Evolutionary conservation across 2,888 invertebrate genomes (phyloP), one percentile per base, ranked within the genome.

Genomic region (Drosophila lacicola): DNA sequence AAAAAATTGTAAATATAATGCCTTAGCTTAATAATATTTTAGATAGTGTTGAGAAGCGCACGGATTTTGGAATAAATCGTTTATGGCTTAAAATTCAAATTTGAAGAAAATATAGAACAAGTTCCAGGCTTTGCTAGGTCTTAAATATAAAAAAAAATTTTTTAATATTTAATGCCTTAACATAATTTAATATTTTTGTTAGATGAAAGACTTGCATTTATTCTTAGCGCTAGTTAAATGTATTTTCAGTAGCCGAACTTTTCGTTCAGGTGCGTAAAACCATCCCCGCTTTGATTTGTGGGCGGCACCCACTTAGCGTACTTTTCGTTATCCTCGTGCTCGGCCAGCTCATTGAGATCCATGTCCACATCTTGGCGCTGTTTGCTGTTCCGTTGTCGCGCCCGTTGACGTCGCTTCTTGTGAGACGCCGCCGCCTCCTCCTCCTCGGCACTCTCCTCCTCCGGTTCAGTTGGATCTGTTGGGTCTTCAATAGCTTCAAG

Each of bases 231-330:
- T 58, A 55, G n/a, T 25, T n/a, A 17, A 50, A 55, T 53, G 14
- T 8, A 8, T 4, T 94, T 6, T 94, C 92, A 97, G 91, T 97
- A 97, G 17, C 96, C 96, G 90, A 94, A 95, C 92, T 96, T 96
- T 39, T 95, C 95, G 92, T 97, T 97, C 39, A 97, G 93, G 80
- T 93, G 94, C 2, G 96, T 97, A 79, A 94, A 93, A 5, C 97
- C 97, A 92, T 97, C 97, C 1, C 96, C 96, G 46, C 94, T 94
- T 92, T 97, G 97, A 88, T 94, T 94, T 76, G 92, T 83, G 1
- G 97, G 97, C 4, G 97, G 97, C 42, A 96, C 92, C 97, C 97
- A 97, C 88, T 95, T 95, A 9, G 95, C 95, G 91, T 96, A 96
- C 88, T 96, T 95, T 63, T 94, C 94, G 19, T 91, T 92, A 36